phyloP scores from a whole-genome alignment of 2,797 vertebrate species.

The Coccyzus lansbergi region DNA sequence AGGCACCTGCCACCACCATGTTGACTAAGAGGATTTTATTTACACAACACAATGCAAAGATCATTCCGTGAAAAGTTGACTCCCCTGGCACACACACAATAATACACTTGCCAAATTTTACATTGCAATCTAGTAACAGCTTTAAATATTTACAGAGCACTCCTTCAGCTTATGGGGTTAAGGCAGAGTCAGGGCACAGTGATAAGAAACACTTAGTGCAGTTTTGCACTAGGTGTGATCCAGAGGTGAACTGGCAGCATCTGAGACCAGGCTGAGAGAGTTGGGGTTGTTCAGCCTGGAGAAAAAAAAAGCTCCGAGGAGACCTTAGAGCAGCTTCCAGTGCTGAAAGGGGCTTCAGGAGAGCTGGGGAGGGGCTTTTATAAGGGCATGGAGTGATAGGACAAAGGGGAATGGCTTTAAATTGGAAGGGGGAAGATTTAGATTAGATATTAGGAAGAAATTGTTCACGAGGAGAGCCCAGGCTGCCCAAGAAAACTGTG shows the following conservation, averaged over 20 bases:
- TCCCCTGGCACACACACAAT: not conserved
- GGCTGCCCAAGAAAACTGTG: too few relatives aligned
- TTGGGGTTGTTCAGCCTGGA: too few relatives aligned
- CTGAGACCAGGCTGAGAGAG: too few relatives aligned
- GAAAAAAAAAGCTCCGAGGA: too few relatives aligned
- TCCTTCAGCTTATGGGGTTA: conserved; percentile 11
- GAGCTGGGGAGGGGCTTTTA: too few relatives aligned
- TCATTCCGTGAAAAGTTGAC: conserved; percentile 26
- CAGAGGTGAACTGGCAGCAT: not conserved
- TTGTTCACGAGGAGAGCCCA: too few relatives aligned
- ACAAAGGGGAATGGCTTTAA: too few relatives aligned
- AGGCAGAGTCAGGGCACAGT: conserved; percentile 71
- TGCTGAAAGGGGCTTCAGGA: too few relatives aligned
- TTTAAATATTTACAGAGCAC: conserved; percentile 54
- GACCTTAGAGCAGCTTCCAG: too few relatives aligned
- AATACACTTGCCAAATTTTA: conserved; percentile 16
- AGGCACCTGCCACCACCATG: not conserved
- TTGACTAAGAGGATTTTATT: conserved; percentile 60
- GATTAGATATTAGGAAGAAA: too few relatives aligned
- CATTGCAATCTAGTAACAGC: conserved; percentile 57
- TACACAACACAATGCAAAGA: conserved; percentile 45
- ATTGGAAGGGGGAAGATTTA: too few relatives aligned
- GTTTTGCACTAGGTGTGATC: conserved; percentile 12
- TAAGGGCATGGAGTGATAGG: too few relatives aligned
- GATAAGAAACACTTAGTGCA: conserved; percentile 58